Evolutionary conservation across 2,113 vertebrate species (phyloP), one percentile per base, ranked within the genome.

Genomic region (Oncorhynchus kisutch): DNA sequence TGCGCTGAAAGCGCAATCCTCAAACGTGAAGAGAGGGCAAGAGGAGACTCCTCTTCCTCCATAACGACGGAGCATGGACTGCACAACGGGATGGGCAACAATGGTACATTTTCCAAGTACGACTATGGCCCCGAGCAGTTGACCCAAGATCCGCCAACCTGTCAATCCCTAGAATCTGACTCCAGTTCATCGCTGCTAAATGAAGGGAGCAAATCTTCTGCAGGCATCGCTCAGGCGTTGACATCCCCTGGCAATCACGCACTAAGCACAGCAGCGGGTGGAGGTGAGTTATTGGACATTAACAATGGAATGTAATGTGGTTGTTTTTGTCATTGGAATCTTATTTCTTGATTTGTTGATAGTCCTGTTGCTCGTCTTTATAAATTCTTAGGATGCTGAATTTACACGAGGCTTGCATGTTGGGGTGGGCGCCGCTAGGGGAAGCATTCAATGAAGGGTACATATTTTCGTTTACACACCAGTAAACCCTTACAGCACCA

Each of bases 121-220:
- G 95, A 95, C 85, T 95, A 92, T 71, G 81, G 29, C 2, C 20
- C 49, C 13, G 90, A 94, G 29, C 85, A 88, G 0, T 85, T 88
- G 11, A 87, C 89, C 69, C 93, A 93, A 87, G 93, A 94, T 72
- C 94, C 94, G 29, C 92, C 93, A 2, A 94, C 93, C 48, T 96
- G 94, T 78, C 93, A 95, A 82, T 95, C 94, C 13, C 84, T 96
- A 80, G 94, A 95, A 91, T 94, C 95, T 11, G 95, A 95, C 81
- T 95, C 95, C 89, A 89, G 92, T 74, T 95, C 94, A 0, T 94
- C 95, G 18, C 87, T 94, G 72, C 90, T 95, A 86, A 94, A 92
- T 77, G 95, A 95, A 79, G 89, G 92, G 22, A 91, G 88, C 84
- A 96, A 95, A 87, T 90, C 91, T 79, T 75, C 90, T 11, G 24